These are phyloP conservation scores for Larimichthys crocea DNA, from an alignment of 2,113 vertebrate species.

Conservation along the genomic window DNA sequence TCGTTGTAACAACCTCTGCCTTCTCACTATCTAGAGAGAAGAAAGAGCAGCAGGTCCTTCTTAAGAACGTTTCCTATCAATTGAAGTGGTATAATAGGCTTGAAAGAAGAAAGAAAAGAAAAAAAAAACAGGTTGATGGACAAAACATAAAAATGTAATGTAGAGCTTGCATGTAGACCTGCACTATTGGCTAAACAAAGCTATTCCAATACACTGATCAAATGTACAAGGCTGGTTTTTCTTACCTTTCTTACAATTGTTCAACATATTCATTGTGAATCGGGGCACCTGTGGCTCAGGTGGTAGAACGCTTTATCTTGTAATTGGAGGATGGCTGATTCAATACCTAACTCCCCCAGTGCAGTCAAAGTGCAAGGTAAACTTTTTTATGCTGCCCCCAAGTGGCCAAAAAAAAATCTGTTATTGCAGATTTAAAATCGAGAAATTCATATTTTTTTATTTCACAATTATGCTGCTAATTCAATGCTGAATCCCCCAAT, in stretches of 20 bases:
- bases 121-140: neutral
- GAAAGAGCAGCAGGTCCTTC: neutral
- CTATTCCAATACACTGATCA: neutral
- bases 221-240: neutral
- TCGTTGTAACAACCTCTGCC: slow-evolving; percentile 30
- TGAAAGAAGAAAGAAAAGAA: neutral
- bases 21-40: slow-evolving; percentile 3
- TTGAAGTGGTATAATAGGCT: neutral
- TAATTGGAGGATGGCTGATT: too few relatives aligned
- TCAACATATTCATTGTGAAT: neutral
- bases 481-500: too few relatives aligned
- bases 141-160: neutral
- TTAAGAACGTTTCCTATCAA: neutral
- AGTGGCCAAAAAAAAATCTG: too few relatives aligned
- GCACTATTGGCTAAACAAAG: neutral
- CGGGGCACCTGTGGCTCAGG: too few relatives aligned
- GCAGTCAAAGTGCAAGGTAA: too few relatives aligned
- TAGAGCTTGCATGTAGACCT: neutral
- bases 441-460: too few relatives aligned
- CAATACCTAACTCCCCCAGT: too few relatives aligned
- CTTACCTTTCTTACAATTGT: neutral
- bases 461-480: too few relatives aligned
- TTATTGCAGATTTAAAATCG: too few relatives aligned
- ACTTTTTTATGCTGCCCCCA: too few relatives aligned
- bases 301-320: too few relatives aligned